phyloP scores from a whole-genome alignment of 2,888 invertebrate genomes.

The Lasioglossum calceatum region DNA sequence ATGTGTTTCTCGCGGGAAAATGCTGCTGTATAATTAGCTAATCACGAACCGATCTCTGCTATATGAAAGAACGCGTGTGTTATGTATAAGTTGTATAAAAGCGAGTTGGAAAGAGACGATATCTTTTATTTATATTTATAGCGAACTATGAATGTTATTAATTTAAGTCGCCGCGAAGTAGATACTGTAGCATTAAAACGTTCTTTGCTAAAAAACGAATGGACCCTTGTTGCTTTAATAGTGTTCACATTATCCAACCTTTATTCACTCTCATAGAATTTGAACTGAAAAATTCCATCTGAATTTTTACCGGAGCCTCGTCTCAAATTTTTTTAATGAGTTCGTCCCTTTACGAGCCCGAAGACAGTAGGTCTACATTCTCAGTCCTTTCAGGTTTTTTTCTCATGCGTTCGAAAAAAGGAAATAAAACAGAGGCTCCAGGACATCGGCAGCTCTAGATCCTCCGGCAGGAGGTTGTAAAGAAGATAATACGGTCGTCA shows the following conservation, averaged over 20 bases:
- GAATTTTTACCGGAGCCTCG: neutral
- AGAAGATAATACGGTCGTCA: conserved; percentile 52
- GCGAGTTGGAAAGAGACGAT: conserved; percentile 9
- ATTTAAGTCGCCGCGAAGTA: conserved; percentile 67
- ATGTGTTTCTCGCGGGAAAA: neutral
- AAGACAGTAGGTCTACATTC: neutral
- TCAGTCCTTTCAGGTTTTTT: neutral
- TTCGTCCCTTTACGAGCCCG: neutral
- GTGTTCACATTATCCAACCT: neutral
- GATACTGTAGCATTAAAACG: conserved; percentile 69
- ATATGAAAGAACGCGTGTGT: conserved; percentile 8
- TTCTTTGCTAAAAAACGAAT: conserved; percentile 67
- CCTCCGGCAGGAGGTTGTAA: conserved; percentile 42
- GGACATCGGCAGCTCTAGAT: conserved; percentile 11
- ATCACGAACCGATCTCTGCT: neutral
- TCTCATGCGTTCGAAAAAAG: conserved; percentile 8
- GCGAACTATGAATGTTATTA: conserved; percentile 71
- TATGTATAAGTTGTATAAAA: conserved; percentile 41
- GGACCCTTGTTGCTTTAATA: conserved; percentile 7
- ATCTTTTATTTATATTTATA: conserved; percentile 74
- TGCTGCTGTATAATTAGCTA: neutral
- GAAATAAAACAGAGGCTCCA: neutral
- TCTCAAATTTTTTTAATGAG: neutral
- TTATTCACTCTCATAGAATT: neutral
- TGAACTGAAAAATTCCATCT: neutral